These are phyloP conservation scores for Lutjanus argentimaculatus DNA, from an alignment of 2,797 vertebrate species.

Conservation along the genomic window DNA sequence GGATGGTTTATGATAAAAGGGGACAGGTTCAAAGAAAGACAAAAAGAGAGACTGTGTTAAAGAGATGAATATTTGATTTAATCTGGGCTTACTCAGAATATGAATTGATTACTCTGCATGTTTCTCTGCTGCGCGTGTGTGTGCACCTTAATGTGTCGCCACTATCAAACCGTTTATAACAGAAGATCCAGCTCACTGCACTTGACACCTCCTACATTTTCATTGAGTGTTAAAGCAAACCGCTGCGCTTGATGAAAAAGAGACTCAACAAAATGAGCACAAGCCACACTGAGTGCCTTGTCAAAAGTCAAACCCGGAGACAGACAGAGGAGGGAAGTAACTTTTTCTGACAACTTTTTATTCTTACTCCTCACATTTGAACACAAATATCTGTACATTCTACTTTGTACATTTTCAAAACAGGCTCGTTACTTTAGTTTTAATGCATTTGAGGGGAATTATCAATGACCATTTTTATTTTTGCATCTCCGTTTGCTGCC, in stretches of 20 bases:
- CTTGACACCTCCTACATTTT: conserved; percentile 31
- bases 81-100: conserved; percentile 51
- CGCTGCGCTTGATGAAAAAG: background rate
- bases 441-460: too few species aligned
- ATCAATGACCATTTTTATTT: too few species aligned
- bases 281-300: background rate
- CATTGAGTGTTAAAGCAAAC: background rate
- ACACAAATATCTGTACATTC: too few species aligned
- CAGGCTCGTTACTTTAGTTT: too few species aligned
- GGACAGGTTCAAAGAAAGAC: conserved; percentile 34
- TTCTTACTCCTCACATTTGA: too few species aligned
- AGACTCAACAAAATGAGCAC: conserved; percentile 8
- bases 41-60: conserved; percentile 10
- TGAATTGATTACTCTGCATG: conserved; percentile 49
- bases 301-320: background rate
- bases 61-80: conserved; percentile 73
- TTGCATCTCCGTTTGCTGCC: too few species aligned
- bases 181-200: conserved; percentile 12
- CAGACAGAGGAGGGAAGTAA: background rate
- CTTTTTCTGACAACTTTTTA: too few species aligned
- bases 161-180: conserved; percentile 8
- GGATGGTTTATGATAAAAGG: conserved; percentile 26
- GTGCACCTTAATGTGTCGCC: conserved; percentile 1
- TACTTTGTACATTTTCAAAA: too few species aligned
- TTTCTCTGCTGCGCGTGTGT: conserved; percentile 14